Conservation (phyloP, 2,113 vertebrate species). For the Seriola rivoliana region DNA sequence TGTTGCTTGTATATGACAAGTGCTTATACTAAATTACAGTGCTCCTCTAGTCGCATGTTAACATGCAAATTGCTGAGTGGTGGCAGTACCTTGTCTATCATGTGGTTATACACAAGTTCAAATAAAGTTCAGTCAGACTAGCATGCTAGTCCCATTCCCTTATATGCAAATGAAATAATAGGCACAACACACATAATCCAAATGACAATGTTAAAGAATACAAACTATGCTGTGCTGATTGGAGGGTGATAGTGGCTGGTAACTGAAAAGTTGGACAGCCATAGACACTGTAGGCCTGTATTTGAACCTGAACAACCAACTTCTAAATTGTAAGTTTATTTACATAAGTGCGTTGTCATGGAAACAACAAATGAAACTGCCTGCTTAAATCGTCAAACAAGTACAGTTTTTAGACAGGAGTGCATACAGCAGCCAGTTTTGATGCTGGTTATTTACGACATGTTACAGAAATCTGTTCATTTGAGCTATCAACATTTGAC, state of each 20-base stretch:
- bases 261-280: neutral
- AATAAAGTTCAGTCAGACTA: slow-evolving; percentile 6
- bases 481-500: slow-evolving; percentile 12
- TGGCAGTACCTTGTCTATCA: too few species aligned
- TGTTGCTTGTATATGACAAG: too few species aligned
- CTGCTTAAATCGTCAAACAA: neutral
- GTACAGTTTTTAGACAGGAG: neutral
- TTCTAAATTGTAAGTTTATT: neutral
- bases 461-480: neutral
- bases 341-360: neutral
- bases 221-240: too few species aligned
- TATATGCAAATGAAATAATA: slow-evolving; percentile 9
- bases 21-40: too few species aligned
- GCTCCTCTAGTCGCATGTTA: too few species aligned
- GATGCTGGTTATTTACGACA: slow-evolving; percentile 8
- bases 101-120: too few species aligned
- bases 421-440: neutral
- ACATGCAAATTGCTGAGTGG: too few species aligned
- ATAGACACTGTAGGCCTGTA: neutral
- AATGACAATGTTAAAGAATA: neutral
- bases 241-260: neutral
- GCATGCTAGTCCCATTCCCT: neutral
- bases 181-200: neutral
- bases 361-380: neutral
- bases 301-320: neutral